Conservation (phyloP, 2,113 vertebrate species). For the Equus quagga region DNA sequence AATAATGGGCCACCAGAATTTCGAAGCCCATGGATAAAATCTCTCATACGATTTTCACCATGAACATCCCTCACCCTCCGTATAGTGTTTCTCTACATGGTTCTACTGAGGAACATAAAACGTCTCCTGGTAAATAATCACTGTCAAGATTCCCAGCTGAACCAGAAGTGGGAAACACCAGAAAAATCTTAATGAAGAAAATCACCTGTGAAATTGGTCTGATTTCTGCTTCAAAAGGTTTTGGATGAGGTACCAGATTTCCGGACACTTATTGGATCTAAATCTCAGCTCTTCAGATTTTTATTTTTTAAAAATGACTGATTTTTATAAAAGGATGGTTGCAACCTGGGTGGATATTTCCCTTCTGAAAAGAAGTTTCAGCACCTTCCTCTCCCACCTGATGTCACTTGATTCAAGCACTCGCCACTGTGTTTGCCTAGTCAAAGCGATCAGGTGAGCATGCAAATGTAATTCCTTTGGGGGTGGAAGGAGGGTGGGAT, state of each 20-base stretch:
- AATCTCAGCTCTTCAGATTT: conserved; percentile 3
- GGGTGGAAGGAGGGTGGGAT: neutral
- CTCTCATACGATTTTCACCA: neutral
- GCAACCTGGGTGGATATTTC: neutral
- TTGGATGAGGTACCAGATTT: neutral
- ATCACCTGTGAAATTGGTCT: neutral
- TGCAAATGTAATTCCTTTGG: neutral
- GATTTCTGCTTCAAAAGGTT: neutral
- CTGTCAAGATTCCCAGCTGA: neutral
- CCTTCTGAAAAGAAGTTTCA: neutral
- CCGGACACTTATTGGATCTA: neutral
- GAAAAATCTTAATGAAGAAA: neutral
- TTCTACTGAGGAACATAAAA: neutral
- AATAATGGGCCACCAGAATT: neutral
- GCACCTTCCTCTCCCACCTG: neutral
- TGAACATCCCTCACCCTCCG: neutral
- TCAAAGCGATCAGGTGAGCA: neutral
- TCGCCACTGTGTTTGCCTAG: neutral
- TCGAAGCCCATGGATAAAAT: neutral
- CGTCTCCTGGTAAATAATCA: neutral
- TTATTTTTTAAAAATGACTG: neutral
- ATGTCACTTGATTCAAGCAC: neutral
- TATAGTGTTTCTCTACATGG: neutral
- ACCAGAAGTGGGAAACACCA: neutral
- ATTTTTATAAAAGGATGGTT: conserved; percentile 33